Percentiles rank a stretch among this genome's conserved stretches.
Conservation (phyloP, 2,888 invertebrate genomes). For the Conistra vaccinii region DNA sequence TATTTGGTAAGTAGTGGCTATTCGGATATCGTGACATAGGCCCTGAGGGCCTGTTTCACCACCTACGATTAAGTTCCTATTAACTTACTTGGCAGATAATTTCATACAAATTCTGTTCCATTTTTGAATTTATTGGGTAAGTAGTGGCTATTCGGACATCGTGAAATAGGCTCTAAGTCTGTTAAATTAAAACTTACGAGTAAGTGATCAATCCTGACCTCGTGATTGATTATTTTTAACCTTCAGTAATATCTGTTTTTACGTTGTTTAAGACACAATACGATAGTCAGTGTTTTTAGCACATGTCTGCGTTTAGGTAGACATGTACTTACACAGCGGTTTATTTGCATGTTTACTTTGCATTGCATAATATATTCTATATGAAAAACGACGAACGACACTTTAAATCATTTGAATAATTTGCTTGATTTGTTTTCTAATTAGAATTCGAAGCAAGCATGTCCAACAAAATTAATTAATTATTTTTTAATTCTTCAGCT, state of each 20-base stretch:
- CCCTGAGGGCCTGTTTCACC: too few relatives aligned
- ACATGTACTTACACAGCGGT: neutral
- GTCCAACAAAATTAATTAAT: neutral
- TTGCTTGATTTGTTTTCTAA: neutral
- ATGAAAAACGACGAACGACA: slow-evolving; percentile 4
- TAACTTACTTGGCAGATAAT: too few relatives aligned
- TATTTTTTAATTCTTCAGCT: neutral
- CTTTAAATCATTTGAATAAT: neutral
- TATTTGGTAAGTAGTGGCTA: too few relatives aligned
- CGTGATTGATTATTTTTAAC: slow-evolving; percentile 16
- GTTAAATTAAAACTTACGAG: slow-evolving; percentile 4
- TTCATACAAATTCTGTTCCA: too few relatives aligned
- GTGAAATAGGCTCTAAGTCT: too few relatives aligned
- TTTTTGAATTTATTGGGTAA: too few relatives aligned
- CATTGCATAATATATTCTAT: slow-evolving; percentile 11
- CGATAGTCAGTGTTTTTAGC: slow-evolving; percentile 27
- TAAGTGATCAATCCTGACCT: slow-evolving; percentile 7
- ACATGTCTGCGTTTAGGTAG: slow-evolving; percentile 20
- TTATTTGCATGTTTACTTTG: slow-evolving; percentile 15
- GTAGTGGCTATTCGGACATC: too few relatives aligned
- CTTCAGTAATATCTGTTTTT: slow-evolving; percentile 37
- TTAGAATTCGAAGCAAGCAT: neutral
- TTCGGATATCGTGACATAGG: too few relatives aligned
- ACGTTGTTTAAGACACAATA: neutral
- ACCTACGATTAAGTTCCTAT: too few relatives aligned